phyloP scores from a whole-genome alignment of 2,888 invertebrate species.

The Galerucella nymphaeae region DNA sequence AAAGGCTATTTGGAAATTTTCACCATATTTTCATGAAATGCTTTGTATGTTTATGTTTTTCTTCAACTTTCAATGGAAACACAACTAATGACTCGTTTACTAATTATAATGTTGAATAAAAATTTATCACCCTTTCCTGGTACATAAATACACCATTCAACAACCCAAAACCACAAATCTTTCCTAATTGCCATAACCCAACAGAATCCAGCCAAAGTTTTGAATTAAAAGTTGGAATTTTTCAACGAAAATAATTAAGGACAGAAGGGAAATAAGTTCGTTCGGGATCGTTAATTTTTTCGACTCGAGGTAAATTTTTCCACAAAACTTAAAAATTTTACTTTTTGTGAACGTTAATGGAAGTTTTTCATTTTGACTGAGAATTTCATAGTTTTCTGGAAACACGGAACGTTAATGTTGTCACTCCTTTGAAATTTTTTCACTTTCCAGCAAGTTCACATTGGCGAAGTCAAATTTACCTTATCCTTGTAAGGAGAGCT shows the following conservation, averaged over 20 bases:
- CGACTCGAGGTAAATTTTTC: conserved; percentile 4
- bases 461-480: neutral
- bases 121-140: neutral
- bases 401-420: neutral
- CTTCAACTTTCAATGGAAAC: too few species aligned
- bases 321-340: neutral
- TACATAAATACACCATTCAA: neutral
- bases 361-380: conserved; percentile 7
- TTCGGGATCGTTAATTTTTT: conserved; percentile 10
- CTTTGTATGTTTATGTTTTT: too few species aligned
- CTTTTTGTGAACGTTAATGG: conserved; percentile 8
- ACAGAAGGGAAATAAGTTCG: conserved; percentile 1
- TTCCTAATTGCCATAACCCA: neutral
- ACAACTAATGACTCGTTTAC: neutral
- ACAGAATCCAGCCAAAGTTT: conserved; percentile 11
- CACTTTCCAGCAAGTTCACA: conserved; percentile 1
- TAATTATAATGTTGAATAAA: neutral
- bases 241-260: conserved; percentile 10
- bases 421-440: neutral
- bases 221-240: neutral
- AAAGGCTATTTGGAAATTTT: too few species aligned
- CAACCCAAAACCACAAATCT: neutral
- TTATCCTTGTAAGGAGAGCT: neutral
- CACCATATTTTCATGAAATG: too few species aligned
- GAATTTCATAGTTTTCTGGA: conserved; percentile 9